Conservation (phyloP, 2,113 vertebrate species). For the Scartelaos histophorus region DNA sequence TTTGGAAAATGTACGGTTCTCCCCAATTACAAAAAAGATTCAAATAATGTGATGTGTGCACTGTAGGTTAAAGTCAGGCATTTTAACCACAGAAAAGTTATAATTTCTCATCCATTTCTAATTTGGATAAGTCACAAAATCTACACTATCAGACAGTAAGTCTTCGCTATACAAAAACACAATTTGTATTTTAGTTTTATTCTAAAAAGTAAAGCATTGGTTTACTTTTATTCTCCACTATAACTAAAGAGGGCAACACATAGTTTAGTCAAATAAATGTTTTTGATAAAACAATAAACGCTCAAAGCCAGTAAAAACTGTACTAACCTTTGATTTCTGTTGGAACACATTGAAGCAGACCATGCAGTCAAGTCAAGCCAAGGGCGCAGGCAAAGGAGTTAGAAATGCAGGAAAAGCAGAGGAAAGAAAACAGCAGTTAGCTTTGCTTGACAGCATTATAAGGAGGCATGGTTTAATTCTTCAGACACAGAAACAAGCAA, state of each 20-base stretch:
- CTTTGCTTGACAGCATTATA: slow-evolving; percentile 28
- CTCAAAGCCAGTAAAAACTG: slow-evolving; percentile 8
- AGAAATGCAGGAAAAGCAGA: slow-evolving; percentile 37
- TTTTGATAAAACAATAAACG: neutral
- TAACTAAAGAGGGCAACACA: neutral
- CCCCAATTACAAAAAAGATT: neutral
- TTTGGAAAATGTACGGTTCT: neutral
- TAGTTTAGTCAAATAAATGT: neutral
- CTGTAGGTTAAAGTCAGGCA: neutral
- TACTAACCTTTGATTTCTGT: slow-evolving; percentile 76
- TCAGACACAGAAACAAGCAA: slow-evolving; percentile 25
- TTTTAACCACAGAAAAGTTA: too few species aligned
- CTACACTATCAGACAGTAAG: too few species aligned
- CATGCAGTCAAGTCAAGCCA: slow-evolving; percentile 31
- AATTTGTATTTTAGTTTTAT: too few species aligned
- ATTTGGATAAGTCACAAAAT: too few species aligned
- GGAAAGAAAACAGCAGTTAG: slow-evolving; percentile 40
- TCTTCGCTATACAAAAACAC: too few species aligned
- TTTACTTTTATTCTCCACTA: neutral
- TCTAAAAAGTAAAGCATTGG: too few species aligned
- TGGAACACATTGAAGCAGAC: slow-evolving; percentile 53
- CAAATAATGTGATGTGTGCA: neutral
- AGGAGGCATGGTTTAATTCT: neutral
- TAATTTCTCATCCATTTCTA: too few species aligned
- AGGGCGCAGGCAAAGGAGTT: slow-evolving; percentile 21